Conservation (phyloP, 1,140 invertebrate species). For the Periplaneta americana region DNA sequence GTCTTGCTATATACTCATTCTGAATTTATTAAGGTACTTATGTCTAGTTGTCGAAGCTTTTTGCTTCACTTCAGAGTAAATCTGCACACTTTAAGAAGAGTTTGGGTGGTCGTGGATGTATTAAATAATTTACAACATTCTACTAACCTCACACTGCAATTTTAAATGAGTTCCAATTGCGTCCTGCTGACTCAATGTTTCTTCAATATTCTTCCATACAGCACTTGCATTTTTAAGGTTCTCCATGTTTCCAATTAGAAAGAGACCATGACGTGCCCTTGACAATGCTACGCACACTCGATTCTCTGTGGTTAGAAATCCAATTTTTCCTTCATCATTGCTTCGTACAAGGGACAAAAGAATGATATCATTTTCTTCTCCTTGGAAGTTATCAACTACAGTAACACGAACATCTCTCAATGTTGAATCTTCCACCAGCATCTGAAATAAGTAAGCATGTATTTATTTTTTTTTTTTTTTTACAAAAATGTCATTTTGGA, state of each 20-base stretch:
- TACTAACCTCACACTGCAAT: conserved; percentile 44
- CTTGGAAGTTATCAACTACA: conserved; percentile 79
- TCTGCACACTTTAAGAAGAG: no score
- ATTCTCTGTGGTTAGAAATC: conserved; percentile 62
- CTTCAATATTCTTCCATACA: conserved; percentile 47
- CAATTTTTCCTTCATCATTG: conserved; percentile 58
- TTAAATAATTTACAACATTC: no score
- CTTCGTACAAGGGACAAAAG: conserved; percentile 77
- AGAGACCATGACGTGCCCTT: conserved; percentile 47
- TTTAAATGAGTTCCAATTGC: conserved; percentile 38
- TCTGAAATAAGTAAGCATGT: no score
- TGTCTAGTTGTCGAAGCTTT: no score
- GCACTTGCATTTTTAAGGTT: conserved; percentile 42
- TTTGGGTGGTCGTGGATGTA: no score
- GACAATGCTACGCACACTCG: conserved; percentile 52
- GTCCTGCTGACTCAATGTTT: conserved; percentile 36
- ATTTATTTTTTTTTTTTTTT: no score
- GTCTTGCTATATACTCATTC: no score
- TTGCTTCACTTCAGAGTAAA: no score
- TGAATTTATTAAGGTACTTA: no score
- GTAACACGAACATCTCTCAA: conserved; percentile 48
- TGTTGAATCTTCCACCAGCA: conserved; percentile 3
- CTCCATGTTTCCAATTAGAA: conserved; percentile 56
- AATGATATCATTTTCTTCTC: conserved; percentile 81
- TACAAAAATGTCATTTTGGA: no score